Evolutionary conservation across 2,888 invertebrate species (phyloP), one percentile per base, ranked within the genome.

Genomic region (Mythimna impura): DNA sequence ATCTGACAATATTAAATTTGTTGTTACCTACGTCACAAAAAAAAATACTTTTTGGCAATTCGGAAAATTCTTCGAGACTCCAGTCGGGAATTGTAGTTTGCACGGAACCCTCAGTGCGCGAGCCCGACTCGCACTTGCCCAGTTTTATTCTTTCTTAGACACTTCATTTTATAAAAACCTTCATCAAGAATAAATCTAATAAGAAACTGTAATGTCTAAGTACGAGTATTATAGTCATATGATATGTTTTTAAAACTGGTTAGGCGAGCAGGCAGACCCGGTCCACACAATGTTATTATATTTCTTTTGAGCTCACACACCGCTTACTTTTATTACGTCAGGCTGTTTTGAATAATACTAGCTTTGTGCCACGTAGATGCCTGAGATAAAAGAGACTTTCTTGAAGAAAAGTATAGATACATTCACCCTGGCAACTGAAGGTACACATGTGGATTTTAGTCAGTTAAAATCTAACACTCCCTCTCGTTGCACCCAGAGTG

Each of bases 231-330:
- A 77, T 25, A 79, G 93, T 92, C 91, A 94, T 82, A 76, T 83
- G 93, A 93, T 92, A 93, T 83, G 90, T 89, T 92, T 92, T 93
- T 92, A 94, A 94, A 95, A 95, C 95, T 91, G 95, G 95, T 95
- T 92, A 73, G 71, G 83, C 90, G 73, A 89, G 92, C 84, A 89
- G 82, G 81, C 77, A 74, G 86, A 84, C 85, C 80, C 73, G 71
- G 66, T 66, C 66, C 62, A 65, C 85, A 89, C 91, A 91, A 90
- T 90, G 90, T 93, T 92, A 92, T 94, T 93, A 91, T 94, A 90
- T 93, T 92, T 92, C 94, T 93, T 91, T 90, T 86, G 77, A 89
- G 66, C 54, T 65, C 64, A 67, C 52, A 69, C 34, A 58, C 67
- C 57, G 73, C 82, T 66, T 65, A 64, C 54, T 17, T 82, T 67